Evolutionary conservation across 2,797 vertebrate genomes (phyloP).

Genomic region (Coilia nasus): DNA sequence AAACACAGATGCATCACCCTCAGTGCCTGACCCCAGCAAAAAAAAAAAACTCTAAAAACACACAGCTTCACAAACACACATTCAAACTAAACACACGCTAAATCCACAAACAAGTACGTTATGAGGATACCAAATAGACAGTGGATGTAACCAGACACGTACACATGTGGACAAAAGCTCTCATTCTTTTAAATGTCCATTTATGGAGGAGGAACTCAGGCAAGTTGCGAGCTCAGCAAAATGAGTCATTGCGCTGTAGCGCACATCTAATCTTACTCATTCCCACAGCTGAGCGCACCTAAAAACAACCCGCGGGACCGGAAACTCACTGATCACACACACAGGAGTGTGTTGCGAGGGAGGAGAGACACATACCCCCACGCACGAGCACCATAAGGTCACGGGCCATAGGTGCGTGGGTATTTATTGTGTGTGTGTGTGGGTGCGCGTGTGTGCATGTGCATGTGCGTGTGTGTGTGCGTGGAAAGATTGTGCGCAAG

Average conservation of each 20-base stretch:
- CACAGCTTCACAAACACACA: too few relatives aligned
- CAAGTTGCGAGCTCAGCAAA: neutral
- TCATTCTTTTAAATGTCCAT: neutral
- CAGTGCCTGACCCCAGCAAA: neutral
- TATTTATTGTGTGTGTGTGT: too few relatives aligned
- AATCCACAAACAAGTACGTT: neutral
- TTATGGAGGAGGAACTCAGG: neutral
- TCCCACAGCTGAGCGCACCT: neutral
- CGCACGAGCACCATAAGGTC: too few relatives aligned
- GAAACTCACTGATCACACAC: neutral
- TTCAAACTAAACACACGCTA: too few relatives aligned
- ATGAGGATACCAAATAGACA: neutral
- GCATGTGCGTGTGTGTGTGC: too few relatives aligned
- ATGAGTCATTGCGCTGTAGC: neutral
- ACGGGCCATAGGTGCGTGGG: too few relatives aligned
- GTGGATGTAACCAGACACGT: neutral
- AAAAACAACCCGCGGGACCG: neutral
- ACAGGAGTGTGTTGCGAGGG: neutral
- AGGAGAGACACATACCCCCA: too few relatives aligned
- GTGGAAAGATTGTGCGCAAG: too few relatives aligned
- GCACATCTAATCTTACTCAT: neutral
- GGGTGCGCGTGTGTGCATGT: too few relatives aligned
- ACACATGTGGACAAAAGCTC: neutral
- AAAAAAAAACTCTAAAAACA: neutral
- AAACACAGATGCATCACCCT: neutral